phyloP scores from a whole-genome alignment of 1,140 invertebrate genomes.

The Achatina immaculata region DNA sequence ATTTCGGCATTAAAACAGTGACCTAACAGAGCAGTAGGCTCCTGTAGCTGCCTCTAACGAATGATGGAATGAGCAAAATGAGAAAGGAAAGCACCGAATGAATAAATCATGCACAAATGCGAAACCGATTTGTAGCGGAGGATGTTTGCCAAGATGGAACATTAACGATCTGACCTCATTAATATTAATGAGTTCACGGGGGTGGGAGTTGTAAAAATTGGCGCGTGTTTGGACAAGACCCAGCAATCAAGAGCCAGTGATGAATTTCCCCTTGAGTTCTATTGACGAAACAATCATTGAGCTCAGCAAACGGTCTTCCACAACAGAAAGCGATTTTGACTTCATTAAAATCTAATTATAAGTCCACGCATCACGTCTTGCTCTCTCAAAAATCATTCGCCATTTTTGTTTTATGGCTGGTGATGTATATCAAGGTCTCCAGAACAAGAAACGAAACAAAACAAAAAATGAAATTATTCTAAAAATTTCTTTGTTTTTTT shows the following conservation, averaged over 20 bases:
- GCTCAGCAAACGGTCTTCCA: not conserved
- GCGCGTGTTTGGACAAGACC: not conserved
- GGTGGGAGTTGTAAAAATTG: not conserved
- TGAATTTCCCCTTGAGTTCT: not conserved
- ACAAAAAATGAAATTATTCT: no score
- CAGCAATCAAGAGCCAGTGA: not conserved
- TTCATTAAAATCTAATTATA: not conserved
- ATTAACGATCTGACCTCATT: conserved; percentile 9
- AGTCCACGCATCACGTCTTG: not conserved
- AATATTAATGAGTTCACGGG: not conserved
- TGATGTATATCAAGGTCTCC: no score
- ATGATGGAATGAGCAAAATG: no score
- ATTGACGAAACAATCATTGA: conserved; percentile 9
- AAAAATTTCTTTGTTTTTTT: no score
- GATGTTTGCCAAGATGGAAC: not conserved
- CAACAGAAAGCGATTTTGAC: not conserved
- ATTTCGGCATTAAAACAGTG: no score
- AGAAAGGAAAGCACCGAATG: not conserved
- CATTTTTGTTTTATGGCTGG: no score
- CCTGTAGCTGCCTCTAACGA: no score
- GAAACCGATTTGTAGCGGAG: not conserved
- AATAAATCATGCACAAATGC: conserved; percentile 9
- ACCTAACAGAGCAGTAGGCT: no score
- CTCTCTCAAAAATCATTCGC: no score
- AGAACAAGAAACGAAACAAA: no score